These are phyloP conservation scores for Vulpes ferrilata DNA, from an alignment of 2,113 vertebrate genomes.

Conservation along the genomic window DNA sequence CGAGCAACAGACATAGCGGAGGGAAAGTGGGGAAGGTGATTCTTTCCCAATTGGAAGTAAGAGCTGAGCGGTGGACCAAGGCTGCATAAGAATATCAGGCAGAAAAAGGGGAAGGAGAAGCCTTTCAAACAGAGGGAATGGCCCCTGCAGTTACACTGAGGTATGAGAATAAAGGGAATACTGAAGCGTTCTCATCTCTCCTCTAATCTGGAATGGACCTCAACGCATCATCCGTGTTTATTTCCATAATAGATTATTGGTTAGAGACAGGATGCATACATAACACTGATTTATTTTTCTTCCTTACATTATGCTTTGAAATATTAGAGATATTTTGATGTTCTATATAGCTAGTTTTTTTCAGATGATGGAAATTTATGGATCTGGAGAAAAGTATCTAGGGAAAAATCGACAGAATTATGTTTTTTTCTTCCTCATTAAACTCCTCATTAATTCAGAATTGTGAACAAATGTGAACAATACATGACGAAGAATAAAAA, in stretches of 20 bases:
- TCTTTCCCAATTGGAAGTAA: background rate
- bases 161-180: background rate
- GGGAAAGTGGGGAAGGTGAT: background rate
- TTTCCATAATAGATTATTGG: background rate
- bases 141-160: background rate
- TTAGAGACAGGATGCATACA: slow-evolving; percentile 43
- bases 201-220: background rate
- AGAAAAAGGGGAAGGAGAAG: background rate
- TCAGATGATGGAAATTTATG: slow-evolving; percentile 70
- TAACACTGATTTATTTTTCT: slow-evolving; percentile 53
- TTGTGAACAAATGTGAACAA: slow-evolving; percentile 70
- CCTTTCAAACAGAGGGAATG: background rate
- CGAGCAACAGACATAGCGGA: background rate
- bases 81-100: background rate
- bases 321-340: slow-evolving; percentile 63
- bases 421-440: slow-evolving; percentile 76
- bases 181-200: background rate
- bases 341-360: slow-evolving; percentile 53
- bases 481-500: slow-evolving; percentile 71
- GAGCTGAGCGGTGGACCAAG: background rate
- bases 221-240: background rate
- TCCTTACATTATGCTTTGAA: slow-evolving; percentile 65
- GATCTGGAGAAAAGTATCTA: slow-evolving; percentile 52
- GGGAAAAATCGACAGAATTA: slow-evolving; percentile 76
- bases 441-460: slow-evolving; percentile 78